A percentile compares a stretch with the other conserved stretches of the same genome.
Conservation (phyloP, 1,140 invertebrate genomes). For the Apis laboriosa region DNA sequence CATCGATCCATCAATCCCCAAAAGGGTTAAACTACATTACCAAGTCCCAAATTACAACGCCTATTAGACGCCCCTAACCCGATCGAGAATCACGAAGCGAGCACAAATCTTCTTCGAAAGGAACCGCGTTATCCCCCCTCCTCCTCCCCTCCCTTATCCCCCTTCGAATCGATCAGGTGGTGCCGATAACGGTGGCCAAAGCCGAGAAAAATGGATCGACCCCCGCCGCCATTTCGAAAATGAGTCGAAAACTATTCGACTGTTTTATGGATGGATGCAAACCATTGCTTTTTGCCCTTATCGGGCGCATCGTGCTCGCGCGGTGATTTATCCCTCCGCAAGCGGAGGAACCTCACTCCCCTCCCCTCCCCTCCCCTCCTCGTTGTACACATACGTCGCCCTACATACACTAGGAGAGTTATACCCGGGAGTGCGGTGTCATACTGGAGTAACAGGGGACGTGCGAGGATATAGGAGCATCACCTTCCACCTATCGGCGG, state of each 20-base stretch:
- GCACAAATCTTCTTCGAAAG: background rate
- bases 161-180: background rate
- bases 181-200: conserved; percentile 9
- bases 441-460: conserved; percentile 58
- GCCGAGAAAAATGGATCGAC: conserved; percentile 35
- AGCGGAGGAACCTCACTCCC: conserved; percentile 59
- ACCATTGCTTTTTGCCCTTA: conserved; percentile 55
- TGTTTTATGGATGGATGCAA: conserved; percentile 58
- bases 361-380: too few relatives aligned
- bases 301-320: conserved; percentile 59
- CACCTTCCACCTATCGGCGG: conserved; percentile 40
- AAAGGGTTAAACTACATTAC: background rate
- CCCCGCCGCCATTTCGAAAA: conserved; percentile 41
- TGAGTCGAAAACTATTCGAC: conserved; percentile 61
- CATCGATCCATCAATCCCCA: conserved; percentile 1
- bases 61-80: background rate
- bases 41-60: background rate
- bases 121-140: background rate
- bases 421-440: conserved; percentile 59
- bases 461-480: conserved; percentile 65
- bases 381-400: conserved; percentile 48
- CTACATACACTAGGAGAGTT: conserved; percentile 62
- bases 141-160: too few relatives aligned
- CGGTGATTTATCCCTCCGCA: conserved; percentile 65
- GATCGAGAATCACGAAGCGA: background rate